These are phyloP conservation scores for Salvator merianae DNA, from an alignment of 2,113 vertebrate species.

Conservation along the genomic window DNA sequence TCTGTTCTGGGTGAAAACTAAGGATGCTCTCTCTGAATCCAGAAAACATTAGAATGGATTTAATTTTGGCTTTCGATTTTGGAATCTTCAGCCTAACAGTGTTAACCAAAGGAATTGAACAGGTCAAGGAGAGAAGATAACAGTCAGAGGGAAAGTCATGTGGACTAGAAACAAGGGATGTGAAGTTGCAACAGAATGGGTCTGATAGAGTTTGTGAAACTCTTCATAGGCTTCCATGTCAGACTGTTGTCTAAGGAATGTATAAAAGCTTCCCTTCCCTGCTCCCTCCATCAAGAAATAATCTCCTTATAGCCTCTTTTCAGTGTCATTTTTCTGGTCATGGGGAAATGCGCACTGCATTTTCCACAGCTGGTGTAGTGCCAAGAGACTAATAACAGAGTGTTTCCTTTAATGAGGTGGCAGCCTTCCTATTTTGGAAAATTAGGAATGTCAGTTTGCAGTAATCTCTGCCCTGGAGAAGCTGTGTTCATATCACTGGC, in stretches of 20 bases:
- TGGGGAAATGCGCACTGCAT: constrained; percentile 53
- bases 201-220: not conserved
- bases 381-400: constrained; percentile 65
- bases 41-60: not conserved
- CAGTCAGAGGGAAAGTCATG: not conserved
- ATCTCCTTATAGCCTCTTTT: constrained; percentile 54
- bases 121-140: constrained; percentile 21
- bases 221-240: constrained; percentile 27
- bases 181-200: not conserved
- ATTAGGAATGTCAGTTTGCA: constrained; percentile 70
- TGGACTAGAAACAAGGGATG: not conserved
- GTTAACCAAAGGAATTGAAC: constrained; percentile 46
- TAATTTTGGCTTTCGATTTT: constrained; percentile 26
- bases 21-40: constrained; percentile 31
- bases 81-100: constrained; percentile 7
- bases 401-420: constrained; percentile 70
- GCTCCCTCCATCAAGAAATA: constrained; percentile 44
- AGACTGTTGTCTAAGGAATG: constrained; percentile 23
- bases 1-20: too few species aligned
- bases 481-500: constrained; percentile 53
- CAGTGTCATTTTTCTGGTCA: constrained; percentile 45
- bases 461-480: constrained; percentile 67
- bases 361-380: constrained; percentile 46
- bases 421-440: constrained; percentile 72
- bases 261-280: constrained; percentile 22